phyloP scores from a whole-genome alignment of 2,888 invertebrate species.

The Stegana nigrithorax region DNA sequence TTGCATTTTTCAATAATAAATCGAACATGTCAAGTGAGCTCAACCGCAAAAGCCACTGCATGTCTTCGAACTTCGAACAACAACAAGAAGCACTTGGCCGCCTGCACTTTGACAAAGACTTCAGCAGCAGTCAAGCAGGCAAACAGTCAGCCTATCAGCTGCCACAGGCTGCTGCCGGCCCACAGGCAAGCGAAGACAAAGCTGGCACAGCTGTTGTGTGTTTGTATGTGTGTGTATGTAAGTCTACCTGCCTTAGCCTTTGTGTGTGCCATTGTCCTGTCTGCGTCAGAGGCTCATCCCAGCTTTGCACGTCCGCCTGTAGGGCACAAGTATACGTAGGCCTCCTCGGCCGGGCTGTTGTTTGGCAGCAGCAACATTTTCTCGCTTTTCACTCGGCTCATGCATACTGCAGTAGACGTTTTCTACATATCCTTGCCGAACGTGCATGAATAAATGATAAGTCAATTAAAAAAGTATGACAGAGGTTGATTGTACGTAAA shows the following conservation, averaged over 20 bases:
- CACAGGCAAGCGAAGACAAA: neutral
- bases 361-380: neutral
- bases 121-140: no score
- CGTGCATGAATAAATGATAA: conserved; percentile 62
- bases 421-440: conserved; percentile 12
- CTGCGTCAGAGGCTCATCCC: no score
- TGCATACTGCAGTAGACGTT: neutral
- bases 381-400: conserved; percentile 13
- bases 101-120: no score
- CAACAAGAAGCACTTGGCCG: no score
- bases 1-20: neutral
- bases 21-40: conserved; percentile 4
- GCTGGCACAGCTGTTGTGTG: no score
- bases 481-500: conserved; percentile 56
- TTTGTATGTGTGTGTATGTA: no score
- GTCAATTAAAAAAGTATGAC: conserved; percentile 64
- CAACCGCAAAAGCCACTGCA: neutral
- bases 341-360: no score
- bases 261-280: no score
- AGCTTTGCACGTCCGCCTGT: no score
- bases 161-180: no score
- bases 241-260: no score
- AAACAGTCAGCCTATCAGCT: neutral
- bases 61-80: neutral
- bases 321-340: no score